Conservation (phyloP, 2,888 invertebrate genomes). For the Heteropelma amictum region DNA sequence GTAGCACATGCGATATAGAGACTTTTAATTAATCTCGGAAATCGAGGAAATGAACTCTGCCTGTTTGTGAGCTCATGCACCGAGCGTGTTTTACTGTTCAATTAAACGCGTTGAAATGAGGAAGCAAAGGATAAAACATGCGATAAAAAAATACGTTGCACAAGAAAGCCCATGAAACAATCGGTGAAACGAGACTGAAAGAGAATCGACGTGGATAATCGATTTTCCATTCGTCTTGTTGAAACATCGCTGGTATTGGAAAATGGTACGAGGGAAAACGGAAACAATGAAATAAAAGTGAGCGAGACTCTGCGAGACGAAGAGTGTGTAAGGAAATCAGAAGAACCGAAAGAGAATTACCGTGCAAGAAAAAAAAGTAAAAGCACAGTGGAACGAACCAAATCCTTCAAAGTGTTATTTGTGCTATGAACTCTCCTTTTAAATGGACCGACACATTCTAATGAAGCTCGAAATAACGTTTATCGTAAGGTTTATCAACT, state of each 20-base stretch:
- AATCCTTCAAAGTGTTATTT: too few relatives aligned
- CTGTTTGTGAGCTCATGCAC: constrained; percentile 3
- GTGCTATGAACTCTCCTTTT: too few relatives aligned
- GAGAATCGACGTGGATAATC: constrained; percentile 27
- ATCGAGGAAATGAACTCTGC: constrained; percentile 30
- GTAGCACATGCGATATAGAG: too few relatives aligned
- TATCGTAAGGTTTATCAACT: too few relatives aligned
- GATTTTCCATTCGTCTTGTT: constrained; percentile 49
- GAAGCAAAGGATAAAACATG: neutral
- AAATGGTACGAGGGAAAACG: neutral
- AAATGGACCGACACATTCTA: too few relatives aligned
- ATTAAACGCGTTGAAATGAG: constrained; percentile 7
- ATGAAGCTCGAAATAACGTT: too few relatives aligned
- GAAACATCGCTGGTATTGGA: constrained; percentile 21
- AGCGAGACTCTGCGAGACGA: neutral
- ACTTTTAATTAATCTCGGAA: too few relatives aligned
- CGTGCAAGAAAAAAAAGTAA: constrained; percentile 11
- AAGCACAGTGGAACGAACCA: too few relatives aligned
- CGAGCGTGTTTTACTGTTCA: constrained; percentile 6
- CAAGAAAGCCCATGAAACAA: constrained; percentile 37
- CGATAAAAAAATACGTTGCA: neutral
- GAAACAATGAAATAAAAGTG: constrained; percentile 16
- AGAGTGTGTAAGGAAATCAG: constrained; percentile 11
- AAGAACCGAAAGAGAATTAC: constrained; percentile 20
- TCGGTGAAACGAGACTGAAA: constrained; percentile 31